These are phyloP conservation scores for Slavum lentiscoides DNA, from an alignment of 2,888 invertebrate genomes.

Conservation along the genomic window DNA sequence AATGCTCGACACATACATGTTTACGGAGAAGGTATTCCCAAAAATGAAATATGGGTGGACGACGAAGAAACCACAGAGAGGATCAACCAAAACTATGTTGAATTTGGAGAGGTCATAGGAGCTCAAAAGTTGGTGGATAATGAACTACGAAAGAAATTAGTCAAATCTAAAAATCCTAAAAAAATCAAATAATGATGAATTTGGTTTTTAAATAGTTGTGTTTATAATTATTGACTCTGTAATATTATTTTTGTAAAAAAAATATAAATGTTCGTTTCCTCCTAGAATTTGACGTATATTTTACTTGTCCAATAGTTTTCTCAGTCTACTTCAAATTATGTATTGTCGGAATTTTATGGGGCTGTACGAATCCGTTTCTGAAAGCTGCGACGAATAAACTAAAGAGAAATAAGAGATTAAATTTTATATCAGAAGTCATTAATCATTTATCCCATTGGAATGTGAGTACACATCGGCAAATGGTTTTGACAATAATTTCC, in stretches of 20 bases:
- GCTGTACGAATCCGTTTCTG: constrained; percentile 39
- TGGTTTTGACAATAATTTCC: no score
- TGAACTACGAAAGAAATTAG: neutral
- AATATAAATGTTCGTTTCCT: constrained; percentile 11
- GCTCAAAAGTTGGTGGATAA: constrained; percentile 17
- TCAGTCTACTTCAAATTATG: neutral
- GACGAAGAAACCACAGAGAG: constrained; percentile 3
- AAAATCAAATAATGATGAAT: neutral
- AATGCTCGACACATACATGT: constrained; percentile 19
- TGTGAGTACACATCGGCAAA: constrained; percentile 1
- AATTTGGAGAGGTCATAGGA: constrained; percentile 20
- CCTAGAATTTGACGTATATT: neutral
- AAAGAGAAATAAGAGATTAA: constrained; percentile 20
- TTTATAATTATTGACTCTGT: neutral
- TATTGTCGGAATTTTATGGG: constrained; percentile 43
- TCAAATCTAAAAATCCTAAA: neutral
- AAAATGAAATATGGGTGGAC: constrained; percentile 24
- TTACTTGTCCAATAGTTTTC: neutral
- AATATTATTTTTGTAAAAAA: neutral
- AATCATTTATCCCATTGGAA: constrained; percentile 38
- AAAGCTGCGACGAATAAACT: constrained; percentile 31
- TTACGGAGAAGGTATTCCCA: constrained; percentile 12
- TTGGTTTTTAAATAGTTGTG: neutral
- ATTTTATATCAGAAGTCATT: constrained; percentile 11
- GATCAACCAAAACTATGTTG: constrained; percentile 22